Evolutionary conservation across 2,797 vertebrate species (phyloP).

Genomic region (Helostoma temminkii): DNA sequence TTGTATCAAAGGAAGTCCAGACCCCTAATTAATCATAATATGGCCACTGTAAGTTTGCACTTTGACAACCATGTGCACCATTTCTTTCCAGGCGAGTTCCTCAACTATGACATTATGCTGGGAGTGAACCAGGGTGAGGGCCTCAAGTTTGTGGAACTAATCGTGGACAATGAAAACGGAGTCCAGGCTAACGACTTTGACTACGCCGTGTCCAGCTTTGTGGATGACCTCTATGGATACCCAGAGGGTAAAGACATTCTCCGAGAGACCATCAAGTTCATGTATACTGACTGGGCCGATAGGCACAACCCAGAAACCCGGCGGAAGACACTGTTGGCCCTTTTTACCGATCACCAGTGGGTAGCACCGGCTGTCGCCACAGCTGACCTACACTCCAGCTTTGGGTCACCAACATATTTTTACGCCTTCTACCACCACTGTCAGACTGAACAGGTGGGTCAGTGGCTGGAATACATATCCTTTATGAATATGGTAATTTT

Average conservation of each 20-base stretch:
- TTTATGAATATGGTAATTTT: neutral
- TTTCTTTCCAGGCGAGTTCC: conserved; percentile 88
- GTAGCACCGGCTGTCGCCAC: conserved; percentile 98
- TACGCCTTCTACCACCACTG: conserved; percentile 99
- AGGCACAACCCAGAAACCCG: conserved; percentile 97
- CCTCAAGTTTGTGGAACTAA: conserved; percentile 97
- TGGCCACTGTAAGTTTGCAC: neutral
- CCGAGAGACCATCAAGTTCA: conserved; percentile 99
- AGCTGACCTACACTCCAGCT: conserved; percentile 98
- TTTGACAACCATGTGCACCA: conserved; percentile 3
- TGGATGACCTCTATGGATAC: conserved; percentile 98
- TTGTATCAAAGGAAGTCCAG: too few species aligned
- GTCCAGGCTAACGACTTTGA: conserved; percentile 99
- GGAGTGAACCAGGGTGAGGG: conserved; percentile 99
- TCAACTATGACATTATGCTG: conserved; percentile 99
- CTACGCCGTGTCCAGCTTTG: conserved; percentile 99
- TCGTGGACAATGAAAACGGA: conserved; percentile 97
- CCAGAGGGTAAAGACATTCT: conserved; percentile 98
- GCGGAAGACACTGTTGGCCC: conserved; percentile 94
- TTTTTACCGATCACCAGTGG: conserved; percentile 99
- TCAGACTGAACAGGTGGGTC: conserved; percentile 93
- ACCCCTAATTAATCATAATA: too few species aligned
- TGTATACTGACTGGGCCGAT: conserved; percentile 99
- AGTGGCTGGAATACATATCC: neutral
- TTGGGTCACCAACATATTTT: conserved; percentile 98